Percentiles rank a stretch among this genome's conserved stretches.
Conservation (phyloP, 1,140 invertebrate genomes). For the Pseudobourletiella spinata region DNA sequence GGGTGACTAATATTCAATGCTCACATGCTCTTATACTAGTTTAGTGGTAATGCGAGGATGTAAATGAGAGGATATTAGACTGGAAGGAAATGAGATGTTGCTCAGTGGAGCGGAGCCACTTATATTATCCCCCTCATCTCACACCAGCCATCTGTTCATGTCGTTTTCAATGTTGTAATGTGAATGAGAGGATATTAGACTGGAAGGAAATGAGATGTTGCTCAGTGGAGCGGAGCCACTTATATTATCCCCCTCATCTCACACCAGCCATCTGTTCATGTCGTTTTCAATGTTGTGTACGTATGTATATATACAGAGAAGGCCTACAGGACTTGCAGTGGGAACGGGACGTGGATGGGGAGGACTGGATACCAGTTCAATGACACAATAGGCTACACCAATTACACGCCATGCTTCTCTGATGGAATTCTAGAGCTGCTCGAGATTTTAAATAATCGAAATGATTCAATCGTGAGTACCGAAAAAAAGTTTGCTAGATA, state of each 20-base stretch:
- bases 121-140: too few relatives aligned
- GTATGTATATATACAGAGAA: slow-evolving; percentile 4
- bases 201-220: neutral
- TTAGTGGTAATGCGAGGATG: too few relatives aligned
- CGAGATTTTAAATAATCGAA: neutral
- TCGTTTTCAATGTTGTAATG: neutral
- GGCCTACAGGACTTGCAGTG: slow-evolving; percentile 8
- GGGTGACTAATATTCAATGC: too few relatives aligned
- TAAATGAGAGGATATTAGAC: neutral
- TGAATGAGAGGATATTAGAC: neutral
- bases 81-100: neutral
- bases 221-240: neutral
- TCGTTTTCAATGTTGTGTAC: neutral
- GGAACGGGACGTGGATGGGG: slow-evolving; percentile 7
- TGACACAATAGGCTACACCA: slow-evolving; percentile 12
- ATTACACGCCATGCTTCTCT: slow-evolving; percentile 15
- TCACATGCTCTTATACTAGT: too few relatives aligned
- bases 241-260: too few relatives aligned
- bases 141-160: too few relatives aligned
- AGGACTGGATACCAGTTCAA: neutral
- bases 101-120: neutral
- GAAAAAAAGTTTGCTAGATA: neutral
- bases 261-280: too few relatives aligned
- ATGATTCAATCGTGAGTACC: neutral
- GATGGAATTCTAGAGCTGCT: neutral